Conservation (phyloP, 2,113 vertebrate species). For the Myotis brandtii region DNA sequence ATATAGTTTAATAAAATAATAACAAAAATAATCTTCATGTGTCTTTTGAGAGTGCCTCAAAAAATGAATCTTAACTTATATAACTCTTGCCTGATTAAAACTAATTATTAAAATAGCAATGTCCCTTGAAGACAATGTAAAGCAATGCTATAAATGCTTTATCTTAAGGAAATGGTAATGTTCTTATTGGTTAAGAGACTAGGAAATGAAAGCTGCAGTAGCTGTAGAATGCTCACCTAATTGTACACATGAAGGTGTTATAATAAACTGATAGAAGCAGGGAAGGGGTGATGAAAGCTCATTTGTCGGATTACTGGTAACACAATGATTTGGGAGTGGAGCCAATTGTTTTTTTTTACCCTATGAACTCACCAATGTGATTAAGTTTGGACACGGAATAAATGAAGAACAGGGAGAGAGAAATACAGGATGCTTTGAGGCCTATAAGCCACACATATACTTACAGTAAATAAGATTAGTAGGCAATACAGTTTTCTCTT, state of each 20-base stretch:
- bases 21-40: conserved; percentile 65
- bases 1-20: conserved; percentile 73
- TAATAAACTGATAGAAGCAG: neutral
- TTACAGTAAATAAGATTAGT: neutral
- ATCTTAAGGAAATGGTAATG: conserved; percentile 64
- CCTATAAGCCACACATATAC: neutral
- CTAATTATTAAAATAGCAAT: conserved; percentile 79
- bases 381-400: neutral
- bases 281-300: neutral
- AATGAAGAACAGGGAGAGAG: neutral
- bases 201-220: conserved; percentile 35
- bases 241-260: neutral
- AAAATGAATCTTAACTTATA: conserved; percentile 78
- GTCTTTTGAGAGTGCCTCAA: conserved; percentile 73
- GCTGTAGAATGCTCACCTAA: neutral
- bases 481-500: neutral
- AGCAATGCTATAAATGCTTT: neutral
- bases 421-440: neutral
- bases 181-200: conserved; percentile 59
- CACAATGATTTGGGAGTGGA: neutral
- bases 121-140: conserved; percentile 69
- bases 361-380: neutral
- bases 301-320: neutral
- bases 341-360: neutral
- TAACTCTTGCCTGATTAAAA: conserved; percentile 80